Percentiles rank a stretch among this genome's conserved stretches.
Evolutionary conservation across 92 coral and sea anemone species (phyloP).

Genomic region (Actinostola sp.): DNA sequence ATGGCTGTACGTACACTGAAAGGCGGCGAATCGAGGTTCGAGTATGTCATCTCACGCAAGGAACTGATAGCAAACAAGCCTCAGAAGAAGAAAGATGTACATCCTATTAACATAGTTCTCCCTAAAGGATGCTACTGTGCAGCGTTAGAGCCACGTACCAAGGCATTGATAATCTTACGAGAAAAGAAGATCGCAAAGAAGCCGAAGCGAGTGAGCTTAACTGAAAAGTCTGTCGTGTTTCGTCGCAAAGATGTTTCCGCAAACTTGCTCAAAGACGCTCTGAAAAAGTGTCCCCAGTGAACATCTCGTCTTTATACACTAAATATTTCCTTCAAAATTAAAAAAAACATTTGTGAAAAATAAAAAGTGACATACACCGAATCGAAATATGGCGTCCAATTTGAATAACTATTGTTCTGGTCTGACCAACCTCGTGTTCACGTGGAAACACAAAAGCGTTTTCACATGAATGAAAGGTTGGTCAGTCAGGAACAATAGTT

Average conservation of each 20-base stretch:
- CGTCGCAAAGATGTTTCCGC: constrained; percentile 11
- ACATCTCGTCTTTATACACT: no score
- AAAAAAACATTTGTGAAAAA: no score
- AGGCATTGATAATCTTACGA: constrained; percentile 18
- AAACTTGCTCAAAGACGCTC: constrained; percentile 6
- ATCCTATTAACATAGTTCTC: constrained; percentile 14
- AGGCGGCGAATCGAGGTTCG: constrained; percentile 21
- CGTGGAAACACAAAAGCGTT: no score
- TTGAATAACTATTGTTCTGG: no score
- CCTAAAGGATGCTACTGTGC: constrained; percentile 24
- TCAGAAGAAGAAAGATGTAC: constrained; percentile 14
- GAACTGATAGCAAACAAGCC: constrained; percentile 4
- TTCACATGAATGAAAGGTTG: no score
- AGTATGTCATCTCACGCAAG: background rate
- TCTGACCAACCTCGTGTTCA: no score
- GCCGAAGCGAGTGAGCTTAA: background rate
- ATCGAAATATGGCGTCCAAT: no score
- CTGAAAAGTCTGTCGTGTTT: constrained; percentile 5
- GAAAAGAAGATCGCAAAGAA: constrained; percentile 8
- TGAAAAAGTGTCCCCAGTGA: constrained; percentile 15
- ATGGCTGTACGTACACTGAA: constrained; percentile 31
- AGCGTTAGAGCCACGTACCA: constrained; percentile 27
- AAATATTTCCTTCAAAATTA: no score
- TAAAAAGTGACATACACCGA: no score
- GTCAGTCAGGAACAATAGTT: no score